Percentiles rank a stretch among this genome's conserved stretches.
Evolutionary conservation across 2,888 invertebrate species (phyloP).

Genomic region (Conomelus anceps): DNA sequence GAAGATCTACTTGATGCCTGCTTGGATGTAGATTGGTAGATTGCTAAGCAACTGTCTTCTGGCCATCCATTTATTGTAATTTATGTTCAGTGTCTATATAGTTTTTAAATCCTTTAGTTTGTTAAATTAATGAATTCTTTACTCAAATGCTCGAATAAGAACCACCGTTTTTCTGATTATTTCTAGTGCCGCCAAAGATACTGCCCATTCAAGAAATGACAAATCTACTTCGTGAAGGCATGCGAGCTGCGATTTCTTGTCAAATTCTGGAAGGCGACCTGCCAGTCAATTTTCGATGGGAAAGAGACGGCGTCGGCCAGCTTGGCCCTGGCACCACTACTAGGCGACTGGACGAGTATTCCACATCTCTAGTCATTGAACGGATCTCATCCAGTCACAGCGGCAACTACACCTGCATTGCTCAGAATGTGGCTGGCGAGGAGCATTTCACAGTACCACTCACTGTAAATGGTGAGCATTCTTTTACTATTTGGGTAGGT

Average conservation of each 20-base stretch:
- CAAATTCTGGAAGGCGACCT: slow-evolving; percentile 88
- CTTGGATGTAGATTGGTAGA: too few species aligned
- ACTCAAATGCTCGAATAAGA: too few species aligned
- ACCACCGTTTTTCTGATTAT: slow-evolving; percentile 21
- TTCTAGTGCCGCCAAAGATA: slow-evolving; percentile 73
- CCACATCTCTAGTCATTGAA: slow-evolving; percentile 78
- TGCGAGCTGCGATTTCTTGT: slow-evolving; percentile 84
- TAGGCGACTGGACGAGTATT: slow-evolving; percentile 72
- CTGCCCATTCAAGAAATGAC: slow-evolving; percentile 77
- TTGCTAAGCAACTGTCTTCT: too few species aligned
- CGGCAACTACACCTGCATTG: slow-evolving; percentile 88
- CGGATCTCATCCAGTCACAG: slow-evolving; percentile 77
- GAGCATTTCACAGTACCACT: slow-evolving; percentile 71
- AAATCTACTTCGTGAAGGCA: slow-evolving; percentile 71
- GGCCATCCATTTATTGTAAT: too few species aligned
- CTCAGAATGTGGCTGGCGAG: slow-evolving; percentile 77
- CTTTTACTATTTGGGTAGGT: too few species aligned
- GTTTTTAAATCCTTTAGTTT: too few species aligned
- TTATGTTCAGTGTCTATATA: too few species aligned
- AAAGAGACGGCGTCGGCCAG: slow-evolving; percentile 67
- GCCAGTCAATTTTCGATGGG: slow-evolving; percentile 87
- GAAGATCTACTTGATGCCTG: too few species aligned
- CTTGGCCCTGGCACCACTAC: slow-evolving; percentile 47
- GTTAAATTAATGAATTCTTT: too few species aligned
- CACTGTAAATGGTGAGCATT: slow-evolving; percentile 65